Base-by-base conservation (phyloP, 1,140 invertebrate species). In the Drosophila truncata region DNA sequence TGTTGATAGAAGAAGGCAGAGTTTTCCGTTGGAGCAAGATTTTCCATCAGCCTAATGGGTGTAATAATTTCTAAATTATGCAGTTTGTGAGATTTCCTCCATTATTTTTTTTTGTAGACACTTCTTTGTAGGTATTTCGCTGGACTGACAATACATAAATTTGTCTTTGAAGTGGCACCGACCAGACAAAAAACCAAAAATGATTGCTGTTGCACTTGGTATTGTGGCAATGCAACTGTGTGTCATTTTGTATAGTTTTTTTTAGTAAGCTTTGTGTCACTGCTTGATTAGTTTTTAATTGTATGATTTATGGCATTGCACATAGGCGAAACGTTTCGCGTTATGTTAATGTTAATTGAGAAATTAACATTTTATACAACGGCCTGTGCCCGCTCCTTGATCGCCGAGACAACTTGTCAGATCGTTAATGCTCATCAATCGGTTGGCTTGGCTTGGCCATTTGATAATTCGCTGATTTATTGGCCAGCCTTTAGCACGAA, bases 211-310 rank as follows among this genome's bases (percentile, higher is more conserved):
- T 77, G 60, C 44, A 67, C 44, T 78, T 54, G 52, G 52, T 55
- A 23, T 54, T 70, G 63, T 63, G 35, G 70, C 65, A 65, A 62
- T 82, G 82, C 82, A 83, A 84, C 63, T 58, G 11, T 54, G 52
- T 59, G 33, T 47, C 52, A 29, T 29, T 71, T 59, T 41, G 37
- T 25, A 25, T 47, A 46, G 20, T 49, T 52, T 67, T 71, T 72
- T 27, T 52, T 57, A 70, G n/a, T 80, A 69, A 72, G 84, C 70
- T 78, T 83, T 87, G 77, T 87, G 84, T 87, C 84, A 87, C 82
- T 77, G 84, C 84, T 88, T 87, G 84, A 87, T 87, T 87, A 87
- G 84, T 87, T 87, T 87, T 87, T 87, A 87, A 87, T 87, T 87
- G 84, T 87, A 87, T 87, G 84, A 87, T 87, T 87, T 87, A 87